Percentiles rank a stretch among this genome's conserved stretches.
phyloP scores from a whole-genome alignment of 2,888 invertebrate species.

The Aleiodes alternator region DNA sequence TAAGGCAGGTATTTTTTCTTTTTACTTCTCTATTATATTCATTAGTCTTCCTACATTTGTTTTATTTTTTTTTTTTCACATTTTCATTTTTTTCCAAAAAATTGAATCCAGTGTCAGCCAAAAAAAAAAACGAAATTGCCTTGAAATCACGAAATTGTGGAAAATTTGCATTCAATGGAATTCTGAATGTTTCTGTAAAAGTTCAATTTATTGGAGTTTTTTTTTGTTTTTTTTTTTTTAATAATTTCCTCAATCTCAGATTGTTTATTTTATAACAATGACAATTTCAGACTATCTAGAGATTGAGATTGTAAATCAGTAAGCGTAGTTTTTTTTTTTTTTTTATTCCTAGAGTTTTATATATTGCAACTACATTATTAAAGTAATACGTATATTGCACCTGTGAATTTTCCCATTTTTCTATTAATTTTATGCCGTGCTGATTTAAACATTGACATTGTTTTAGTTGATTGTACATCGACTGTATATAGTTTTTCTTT shows the following conservation, averaged over 20 bases:
- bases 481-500: conserved; percentile 34
- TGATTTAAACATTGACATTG: conserved; percentile 6
- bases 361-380: neutral
- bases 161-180: neutral
- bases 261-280: conserved; percentile 8
- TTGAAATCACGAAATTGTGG: conserved; percentile 26
- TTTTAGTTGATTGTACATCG: conserved; percentile 55
- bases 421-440: conserved; percentile 6
- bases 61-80: too few relatives aligned
- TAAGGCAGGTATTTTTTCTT: neutral
- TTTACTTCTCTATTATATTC: neutral
- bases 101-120: neutral
- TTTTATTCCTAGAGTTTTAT: neutral
- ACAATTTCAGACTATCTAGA: conserved; percentile 6
- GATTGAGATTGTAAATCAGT: conserved; percentile 17
- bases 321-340: conserved; percentile 16
- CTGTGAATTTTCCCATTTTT: neutral
- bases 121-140: conserved; percentile 43
- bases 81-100: too few relatives aligned
- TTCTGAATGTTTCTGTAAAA: neutral
- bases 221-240: too few relatives aligned
- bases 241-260: conserved; percentile 12
- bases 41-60: too few relatives aligned
- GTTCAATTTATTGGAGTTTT: neutral
- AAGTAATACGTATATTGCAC: too few relatives aligned